Evolutionary conservation across 2,888 invertebrate species (phyloP).

Genomic region (Tricholauxania praeusta): DNA sequence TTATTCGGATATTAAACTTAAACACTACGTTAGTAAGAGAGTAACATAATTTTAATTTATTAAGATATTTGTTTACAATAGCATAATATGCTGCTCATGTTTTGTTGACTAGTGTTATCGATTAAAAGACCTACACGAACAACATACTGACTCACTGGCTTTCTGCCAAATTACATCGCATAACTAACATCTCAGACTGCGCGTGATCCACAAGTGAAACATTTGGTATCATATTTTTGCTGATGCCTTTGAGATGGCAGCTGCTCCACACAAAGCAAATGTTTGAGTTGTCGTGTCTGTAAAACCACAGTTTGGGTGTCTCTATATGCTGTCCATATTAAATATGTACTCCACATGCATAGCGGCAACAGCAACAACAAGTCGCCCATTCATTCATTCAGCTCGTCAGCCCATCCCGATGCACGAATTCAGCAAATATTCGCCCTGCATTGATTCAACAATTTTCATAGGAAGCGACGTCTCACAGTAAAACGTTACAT

Average conservation of each 20-base stretch:
- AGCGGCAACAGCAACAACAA: slow-evolving; percentile 2
- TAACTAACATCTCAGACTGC: neutral
- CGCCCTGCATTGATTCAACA: slow-evolving; percentile 1
- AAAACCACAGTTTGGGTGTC: slow-evolving; percentile 11
- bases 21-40: no score
- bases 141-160: neutral
- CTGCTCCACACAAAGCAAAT: slow-evolving; percentile 9
- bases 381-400: slow-evolving; percentile 24
- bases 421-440: neutral
- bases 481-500: neutral
- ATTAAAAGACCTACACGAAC: slow-evolving; percentile 8
- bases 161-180: neutral
- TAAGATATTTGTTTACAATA: no score
- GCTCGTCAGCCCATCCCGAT: neutral
- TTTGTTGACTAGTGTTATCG: slow-evolving; percentile 11
- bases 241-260: neutral
- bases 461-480: no score
- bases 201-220: neutral
- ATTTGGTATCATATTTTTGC: neutral
- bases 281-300: slow-evolving; percentile 29
- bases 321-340: slow-evolving; percentile 11
- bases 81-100: neutral
- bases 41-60: no score
- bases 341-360: slow-evolving; percentile 22
- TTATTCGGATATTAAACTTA: neutral